Evolutionary conservation across 2,113 vertebrate species (phyloP).

Genomic region (Rhea pennata): DNA sequence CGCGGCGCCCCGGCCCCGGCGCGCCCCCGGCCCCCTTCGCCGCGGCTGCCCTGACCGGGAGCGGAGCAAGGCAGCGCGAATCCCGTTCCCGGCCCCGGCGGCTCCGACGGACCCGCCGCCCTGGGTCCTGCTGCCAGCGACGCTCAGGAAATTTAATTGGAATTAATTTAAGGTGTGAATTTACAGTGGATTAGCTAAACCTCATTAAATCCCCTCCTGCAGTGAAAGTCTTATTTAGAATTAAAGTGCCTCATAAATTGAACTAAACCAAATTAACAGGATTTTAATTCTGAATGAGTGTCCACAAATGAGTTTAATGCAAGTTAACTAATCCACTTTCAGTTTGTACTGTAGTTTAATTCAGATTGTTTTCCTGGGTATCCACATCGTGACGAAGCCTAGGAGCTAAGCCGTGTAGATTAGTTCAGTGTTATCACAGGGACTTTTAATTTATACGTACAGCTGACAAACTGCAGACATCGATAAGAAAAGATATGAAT

Average conservation of each 20-base stretch:
- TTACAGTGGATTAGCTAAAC: background rate
- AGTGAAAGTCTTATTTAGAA: background rate
- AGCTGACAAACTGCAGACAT: accelerated
- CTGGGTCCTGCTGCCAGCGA: background rate
- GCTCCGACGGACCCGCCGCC: accelerated
- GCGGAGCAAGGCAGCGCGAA: no score
- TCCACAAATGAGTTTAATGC: background rate
- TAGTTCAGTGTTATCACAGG: background rate
- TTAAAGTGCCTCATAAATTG: background rate
- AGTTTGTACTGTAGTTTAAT: accelerated
- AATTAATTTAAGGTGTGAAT: slow-evolving; percentile 4
- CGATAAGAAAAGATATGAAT: accelerated
- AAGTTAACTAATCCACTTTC: background rate
- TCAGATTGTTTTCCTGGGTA: background rate
- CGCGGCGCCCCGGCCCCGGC: no score
- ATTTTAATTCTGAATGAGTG: background rate
- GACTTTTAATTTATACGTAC: accelerated
- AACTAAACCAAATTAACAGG: background rate
- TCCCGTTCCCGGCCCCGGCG: no score
- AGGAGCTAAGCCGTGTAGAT: background rate
- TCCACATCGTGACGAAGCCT: background rate
- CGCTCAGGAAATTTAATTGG: background rate
- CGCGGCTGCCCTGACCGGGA: no score
- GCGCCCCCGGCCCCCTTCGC: no score
- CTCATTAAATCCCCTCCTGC: background rate